Evolutionary conservation across 2,888 invertebrate genomes (phyloP), one percentile per base, ranked within the genome.

Genomic region (Lithophane semibrunnea): DNA sequence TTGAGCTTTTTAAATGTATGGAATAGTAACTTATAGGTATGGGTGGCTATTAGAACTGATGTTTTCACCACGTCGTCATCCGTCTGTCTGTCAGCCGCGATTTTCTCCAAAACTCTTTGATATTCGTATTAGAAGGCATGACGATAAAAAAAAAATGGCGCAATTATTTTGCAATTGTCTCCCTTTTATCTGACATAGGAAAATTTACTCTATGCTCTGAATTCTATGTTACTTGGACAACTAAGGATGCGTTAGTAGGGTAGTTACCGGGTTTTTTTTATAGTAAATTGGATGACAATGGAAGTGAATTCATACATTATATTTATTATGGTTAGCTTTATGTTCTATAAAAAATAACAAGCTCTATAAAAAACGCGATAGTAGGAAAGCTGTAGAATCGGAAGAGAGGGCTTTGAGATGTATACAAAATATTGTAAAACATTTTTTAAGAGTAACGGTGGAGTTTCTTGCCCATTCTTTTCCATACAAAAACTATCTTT

Each of bases 181-280:
- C 0, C 9, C 9, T n/a, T 73, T 49, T 49, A 21, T 13, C 58
- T 7, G 8, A 4, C n/a, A n/a, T 12, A 7, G 5, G 24, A 24
- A 24, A 10, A n/a, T 37, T 18, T 21, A 52, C 10, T 29, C 86
- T 91, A 83, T 91, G 90, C 83, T 91, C 90, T 90, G 90, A 90
- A 89, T 91, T 90, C 84, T 87, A 82, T 37, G 16, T 83, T n/a
- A 69, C 77, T 84, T 86, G 71, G 56, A 79, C 68, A 85, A 85
- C 73, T 79, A 83, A 89, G 85, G 88, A 88, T 84, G 81, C 73
- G 64, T 68, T 79, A 73, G 82, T 58, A 85, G 88, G 85, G 86
- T 85, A 56, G 75, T 68, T 88, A 88, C 88, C 88, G 86, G 87
- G 85, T 84, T 84, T 80, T 80, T 66, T 80, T 77, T 29, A 24